These are phyloP conservation scores for Ariopsis seemanni DNA, from an alignment of 2,113 vertebrate genomes.

Conservation along the genomic window DNA sequence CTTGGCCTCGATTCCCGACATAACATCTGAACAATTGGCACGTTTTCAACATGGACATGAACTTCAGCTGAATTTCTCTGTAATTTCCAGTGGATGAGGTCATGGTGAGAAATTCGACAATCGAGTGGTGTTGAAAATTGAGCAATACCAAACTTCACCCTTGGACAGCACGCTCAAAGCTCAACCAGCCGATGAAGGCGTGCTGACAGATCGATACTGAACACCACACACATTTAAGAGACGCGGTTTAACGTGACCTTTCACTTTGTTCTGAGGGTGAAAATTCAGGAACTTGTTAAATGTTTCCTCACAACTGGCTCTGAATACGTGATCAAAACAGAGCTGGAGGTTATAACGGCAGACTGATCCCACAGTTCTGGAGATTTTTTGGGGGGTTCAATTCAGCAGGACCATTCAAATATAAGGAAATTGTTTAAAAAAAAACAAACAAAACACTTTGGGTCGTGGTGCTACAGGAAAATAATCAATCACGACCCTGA, in stretches of 20 bases:
- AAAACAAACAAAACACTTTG: background rate
- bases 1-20: background rate
- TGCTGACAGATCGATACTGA: background rate
- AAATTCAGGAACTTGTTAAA: background rate
- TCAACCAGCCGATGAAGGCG: background rate
- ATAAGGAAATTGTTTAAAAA: too few species aligned
- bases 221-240: background rate
- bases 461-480: background rate
- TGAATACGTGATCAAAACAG: too few species aligned
- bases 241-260: background rate
- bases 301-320: too few species aligned
- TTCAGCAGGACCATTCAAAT: background rate
- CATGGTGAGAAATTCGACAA: background rate
- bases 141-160: background rate
- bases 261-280: background rate
- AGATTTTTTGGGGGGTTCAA: background rate
- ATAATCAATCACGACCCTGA: background rate
- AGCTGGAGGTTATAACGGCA: background rate
- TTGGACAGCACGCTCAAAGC: background rate
- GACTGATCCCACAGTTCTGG: background rate
- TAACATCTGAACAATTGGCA: background rate
- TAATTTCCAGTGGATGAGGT: background rate
- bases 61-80: background rate
- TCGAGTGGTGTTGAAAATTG: background rate
- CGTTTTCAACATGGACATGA: background rate